These are phyloP conservation scores for Stenotaenia linearis DNA, from an alignment of 2,888 invertebrate species.

Conservation along the genomic window DNA sequence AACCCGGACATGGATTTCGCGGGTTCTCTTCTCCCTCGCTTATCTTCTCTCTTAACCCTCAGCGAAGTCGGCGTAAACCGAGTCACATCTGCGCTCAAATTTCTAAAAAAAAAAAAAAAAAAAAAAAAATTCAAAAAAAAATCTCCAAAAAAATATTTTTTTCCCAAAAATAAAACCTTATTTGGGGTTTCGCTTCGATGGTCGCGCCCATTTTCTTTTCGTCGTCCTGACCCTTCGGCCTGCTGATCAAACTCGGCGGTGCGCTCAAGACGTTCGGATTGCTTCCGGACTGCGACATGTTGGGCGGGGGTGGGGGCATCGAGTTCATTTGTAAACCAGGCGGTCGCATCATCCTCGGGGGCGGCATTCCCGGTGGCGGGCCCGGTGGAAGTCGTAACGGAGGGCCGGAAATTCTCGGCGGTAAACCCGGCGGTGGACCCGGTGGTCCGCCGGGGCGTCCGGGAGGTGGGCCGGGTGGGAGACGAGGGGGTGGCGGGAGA, in stretches of 20 bases:
- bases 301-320: slow-evolving; percentile 44
- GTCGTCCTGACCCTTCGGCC: slow-evolving; percentile 46
- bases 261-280: slow-evolving; percentile 69
- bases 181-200: slow-evolving; percentile 94
- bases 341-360: slow-evolving; percentile 36
- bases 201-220: slow-evolving; percentile 56
- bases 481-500: slow-evolving; percentile 48
- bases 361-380: slow-evolving; percentile 55
- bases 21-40: slow-evolving; percentile 40
- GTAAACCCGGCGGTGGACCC: slow-evolving; percentile 47
- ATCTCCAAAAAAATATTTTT: slow-evolving; percentile 35
- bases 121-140: slow-evolving; percentile 19
- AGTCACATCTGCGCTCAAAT: slow-evolving; percentile 85
- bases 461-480: slow-evolving; percentile 58
- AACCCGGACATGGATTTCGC: not conserved
- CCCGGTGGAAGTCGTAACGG: slow-evolving; percentile 58
- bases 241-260: slow-evolving; percentile 72
- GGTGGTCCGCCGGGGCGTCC: slow-evolving; percentile 45
- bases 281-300: slow-evolving; percentile 40
- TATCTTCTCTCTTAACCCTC: slow-evolving; percentile 81
- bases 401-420: slow-evolving; percentile 53
- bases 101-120: slow-evolving; percentile 27
- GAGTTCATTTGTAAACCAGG: slow-evolving; percentile 32
- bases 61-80: slow-evolving; percentile 90
- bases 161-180: too few relatives aligned